Conservation (phyloP, 2,888 invertebrate genomes). For the Diadegma fenestrale region DNA sequence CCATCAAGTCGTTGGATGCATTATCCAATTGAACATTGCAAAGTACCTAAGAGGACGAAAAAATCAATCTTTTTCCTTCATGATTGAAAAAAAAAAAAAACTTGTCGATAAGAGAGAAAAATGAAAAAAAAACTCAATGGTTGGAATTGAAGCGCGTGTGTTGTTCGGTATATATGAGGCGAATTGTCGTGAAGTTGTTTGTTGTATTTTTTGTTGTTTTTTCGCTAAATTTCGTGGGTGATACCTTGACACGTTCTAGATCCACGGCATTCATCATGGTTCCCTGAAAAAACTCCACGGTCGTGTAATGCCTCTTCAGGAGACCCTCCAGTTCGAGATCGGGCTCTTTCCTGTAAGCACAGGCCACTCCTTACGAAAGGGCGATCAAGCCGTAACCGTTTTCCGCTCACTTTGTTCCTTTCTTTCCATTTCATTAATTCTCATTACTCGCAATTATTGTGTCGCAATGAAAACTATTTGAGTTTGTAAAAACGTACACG, state of each 20-base stretch:
- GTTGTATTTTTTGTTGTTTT: slow-evolving; percentile 68
- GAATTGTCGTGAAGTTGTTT: slow-evolving; percentile 58
- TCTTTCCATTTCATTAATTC: not conserved
- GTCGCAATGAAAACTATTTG: not conserved
- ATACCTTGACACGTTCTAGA: slow-evolving; percentile 99
- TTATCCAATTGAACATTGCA: slow-evolving; percentile 78
- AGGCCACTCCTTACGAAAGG: slow-evolving; percentile 83
- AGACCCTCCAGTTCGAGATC: slow-evolving; percentile 99
- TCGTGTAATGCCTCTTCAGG: slow-evolving; percentile 99
- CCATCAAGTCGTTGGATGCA: slow-evolving; percentile 79
- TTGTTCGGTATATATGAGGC: slow-evolving; percentile 64
- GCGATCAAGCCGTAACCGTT: slow-evolving; percentile 73
- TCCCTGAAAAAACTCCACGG: slow-evolving; percentile 99
- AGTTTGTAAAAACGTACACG: not conserved
- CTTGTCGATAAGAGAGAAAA: not conserved
- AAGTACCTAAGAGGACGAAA: slow-evolving; percentile 76
- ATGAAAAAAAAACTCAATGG: slow-evolving; percentile 4
- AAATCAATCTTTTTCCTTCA: slow-evolving; percentile 12
- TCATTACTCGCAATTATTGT: not conserved
- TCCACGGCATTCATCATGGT: slow-evolving; percentile 99
- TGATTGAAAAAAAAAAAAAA: not conserved
- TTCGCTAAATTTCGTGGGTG: slow-evolving; percentile 80
- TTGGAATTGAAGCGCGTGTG: slow-evolving; percentile 51
- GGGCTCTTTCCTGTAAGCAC: slow-evolving; percentile 97
- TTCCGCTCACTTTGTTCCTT: slow-evolving; percentile 31